Evolutionary conservation across 2,797 vertebrate genomes (phyloP).

Genomic region (Acropternis orthonyx): DNA sequence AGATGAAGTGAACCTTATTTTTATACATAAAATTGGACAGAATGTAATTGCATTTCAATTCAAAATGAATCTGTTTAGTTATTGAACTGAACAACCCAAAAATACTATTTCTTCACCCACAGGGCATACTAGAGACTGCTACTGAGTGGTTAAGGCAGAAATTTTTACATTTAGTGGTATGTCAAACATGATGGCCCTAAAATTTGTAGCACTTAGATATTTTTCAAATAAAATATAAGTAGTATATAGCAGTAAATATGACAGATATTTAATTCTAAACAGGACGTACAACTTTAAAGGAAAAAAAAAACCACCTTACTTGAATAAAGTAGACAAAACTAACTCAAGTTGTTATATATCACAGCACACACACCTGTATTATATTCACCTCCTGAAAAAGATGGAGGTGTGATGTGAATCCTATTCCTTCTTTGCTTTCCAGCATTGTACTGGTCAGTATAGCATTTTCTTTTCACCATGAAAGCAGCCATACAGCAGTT

Average conservation of each 20-base stretch:
- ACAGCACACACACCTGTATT: not conserved
- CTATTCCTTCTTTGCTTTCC: not conserved
- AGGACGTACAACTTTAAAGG: not conserved
- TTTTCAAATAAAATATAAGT: not conserved
- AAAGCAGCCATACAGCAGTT: not conserved
- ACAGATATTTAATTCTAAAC: not conserved
- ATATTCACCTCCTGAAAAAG: not conserved
- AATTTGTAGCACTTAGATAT: not conserved
- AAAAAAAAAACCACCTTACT: not conserved
- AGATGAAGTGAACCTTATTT: not conserved
- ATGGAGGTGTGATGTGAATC: not conserved
- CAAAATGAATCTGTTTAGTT: not conserved
- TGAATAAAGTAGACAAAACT: not conserved
- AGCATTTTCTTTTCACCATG: not conserved
- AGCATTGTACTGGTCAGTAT: fast-evolving
- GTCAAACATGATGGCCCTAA: not conserved
- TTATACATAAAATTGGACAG: not conserved
- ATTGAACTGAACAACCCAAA: not conserved
- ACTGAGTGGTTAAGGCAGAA: not conserved
- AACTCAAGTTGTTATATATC: not conserved
- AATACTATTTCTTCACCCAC: not conserved
- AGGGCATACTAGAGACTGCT: not conserved
- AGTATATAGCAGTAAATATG: not conserved
- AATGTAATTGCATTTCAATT: not conserved
- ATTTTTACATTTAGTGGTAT: not conserved